Evolutionary conservation across 2,113 vertebrate species (phyloP).

Genomic region (Crotalus horridus): DNA sequence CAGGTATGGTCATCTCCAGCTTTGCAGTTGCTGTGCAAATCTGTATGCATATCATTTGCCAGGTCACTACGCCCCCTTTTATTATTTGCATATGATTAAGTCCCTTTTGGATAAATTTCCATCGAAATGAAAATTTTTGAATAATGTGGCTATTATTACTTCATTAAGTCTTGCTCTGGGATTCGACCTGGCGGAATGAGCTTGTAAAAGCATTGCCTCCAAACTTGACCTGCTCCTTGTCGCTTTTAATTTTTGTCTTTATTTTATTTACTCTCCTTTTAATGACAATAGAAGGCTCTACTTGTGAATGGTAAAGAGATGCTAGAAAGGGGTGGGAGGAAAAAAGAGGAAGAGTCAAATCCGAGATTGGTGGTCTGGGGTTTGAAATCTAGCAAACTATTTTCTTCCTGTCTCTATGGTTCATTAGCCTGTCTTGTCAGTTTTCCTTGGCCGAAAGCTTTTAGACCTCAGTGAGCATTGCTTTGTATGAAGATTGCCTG

Average conservation of each 20-base stretch:
- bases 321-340: slow-evolving; percentile 8
- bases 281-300: slow-evolving; percentile 62
- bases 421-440: slow-evolving; percentile 92
- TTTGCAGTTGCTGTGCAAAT: slow-evolving; percentile 48
- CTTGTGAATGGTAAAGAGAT: slow-evolving; percentile 47
- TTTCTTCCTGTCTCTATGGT: slow-evolving; percentile 84
- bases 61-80: slow-evolving; percentile 84
- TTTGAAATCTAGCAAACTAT: slow-evolving; percentile 81
- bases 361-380: slow-evolving; percentile 73
- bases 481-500: slow-evolving; percentile 75
- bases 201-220: slow-evolving; percentile 86
- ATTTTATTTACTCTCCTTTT: slow-evolving; percentile 74
- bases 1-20: slow-evolving; percentile 81
- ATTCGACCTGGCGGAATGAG: slow-evolving; percentile 92
- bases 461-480: slow-evolving; percentile 93
- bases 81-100: slow-evolving; percentile 99
- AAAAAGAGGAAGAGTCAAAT: slow-evolving; percentile 63
- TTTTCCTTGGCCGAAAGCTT: slow-evolving; percentile 83
- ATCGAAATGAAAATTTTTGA: slow-evolving; percentile 92
- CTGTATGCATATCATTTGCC: slow-evolving; percentile 84
- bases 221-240: slow-evolving; percentile 96
- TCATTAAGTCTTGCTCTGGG: slow-evolving; percentile 93
- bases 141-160: slow-evolving; percentile 98
- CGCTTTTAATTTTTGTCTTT: slow-evolving; percentile 90
- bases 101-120: slow-evolving; percentile 90